Base-by-base conservation (phyloP, 2,797 vertebrate genomes). In the Cyprinodon diabolis region DNA sequence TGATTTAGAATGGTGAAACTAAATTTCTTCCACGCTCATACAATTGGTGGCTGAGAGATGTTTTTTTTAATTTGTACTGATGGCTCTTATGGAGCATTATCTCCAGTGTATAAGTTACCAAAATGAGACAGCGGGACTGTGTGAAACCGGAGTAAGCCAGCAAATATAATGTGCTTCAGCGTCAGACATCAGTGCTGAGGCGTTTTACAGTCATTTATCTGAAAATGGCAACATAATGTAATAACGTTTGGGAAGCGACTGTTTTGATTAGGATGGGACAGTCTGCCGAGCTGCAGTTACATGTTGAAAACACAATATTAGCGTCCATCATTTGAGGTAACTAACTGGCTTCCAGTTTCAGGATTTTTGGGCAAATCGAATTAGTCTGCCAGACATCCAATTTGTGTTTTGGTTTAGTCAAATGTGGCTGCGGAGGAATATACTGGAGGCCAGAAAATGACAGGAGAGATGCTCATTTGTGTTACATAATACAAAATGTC, bases 221-320 rank as follows among this genome's bases (percentile, higher is more conserved):
- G 93, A 93, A 95, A 96, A 94, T 94, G 94, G 94, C 92, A 94
- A 93, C 91, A 89, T 94, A 95, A 95, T 94, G 91, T 86, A 95
- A 95, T 95, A 94, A 94, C 92, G 93, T 93, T 95, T 94, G 83
- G 90, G 89, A 93, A 91, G 90, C 86, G 85, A 90, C 93, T 93
- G 94, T 94, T 95, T 94, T 94, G 95, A 95, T 95, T 94, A 91
- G 93, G 90, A 94, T 92, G 88, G 91, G 92, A 95, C 93, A 91
- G 87, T 91, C 91, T 90, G 92, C 88, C 72, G 90, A 93, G 91
- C 92, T 89, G 87, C 88, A 86, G 92, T 91, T 93, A 92, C 93
- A 90, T 78, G 90, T 92, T 90, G 93, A 94, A 93, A 95, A 93
- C 91, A 94, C 91, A 93, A 94, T 94, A 94, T 93, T 93, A 91